Evolutionary conservation across 2,797 vertebrate species (phyloP).

Genomic region (Syndactyla subalaris): DNA sequence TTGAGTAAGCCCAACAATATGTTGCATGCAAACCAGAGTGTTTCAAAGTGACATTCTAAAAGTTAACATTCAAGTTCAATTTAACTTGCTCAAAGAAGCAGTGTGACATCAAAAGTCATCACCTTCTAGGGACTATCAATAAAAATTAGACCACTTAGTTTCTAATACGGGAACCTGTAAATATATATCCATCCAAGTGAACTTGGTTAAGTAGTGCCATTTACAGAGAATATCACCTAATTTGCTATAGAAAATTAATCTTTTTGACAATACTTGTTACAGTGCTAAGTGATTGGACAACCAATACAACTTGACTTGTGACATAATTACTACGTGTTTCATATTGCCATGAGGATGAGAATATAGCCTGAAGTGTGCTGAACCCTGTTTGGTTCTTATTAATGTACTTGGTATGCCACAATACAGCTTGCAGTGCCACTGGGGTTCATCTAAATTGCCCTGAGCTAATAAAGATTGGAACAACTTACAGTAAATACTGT

Average conservation of each 20-base stretch:
- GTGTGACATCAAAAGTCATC: background rate
- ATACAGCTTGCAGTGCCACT: no score
- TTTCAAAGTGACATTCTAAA: background rate
- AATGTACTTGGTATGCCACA: background rate
- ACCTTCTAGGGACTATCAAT: background rate
- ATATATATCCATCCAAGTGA: background rate
- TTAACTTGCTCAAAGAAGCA: background rate
- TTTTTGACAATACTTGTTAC: slow-evolving; percentile 9
- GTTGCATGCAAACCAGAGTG: background rate
- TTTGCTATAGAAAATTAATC: background rate
- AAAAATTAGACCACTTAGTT: background rate
- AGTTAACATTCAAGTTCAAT: background rate
- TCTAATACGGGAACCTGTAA: background rate
- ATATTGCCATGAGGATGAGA: background rate
- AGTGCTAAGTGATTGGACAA: background rate
- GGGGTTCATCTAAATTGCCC: background rate
- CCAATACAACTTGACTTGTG: background rate
- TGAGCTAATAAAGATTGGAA: background rate
- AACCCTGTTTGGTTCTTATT: background rate
- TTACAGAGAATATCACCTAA: background rate
- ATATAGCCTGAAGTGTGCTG: background rate
- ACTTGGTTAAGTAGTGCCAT: background rate
- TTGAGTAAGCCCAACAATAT: background rate
- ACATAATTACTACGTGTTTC: background rate
- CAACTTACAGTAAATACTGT: background rate